Percentiles rank a stretch among this genome's conserved stretches.
Conservation (phyloP, 2,797 vertebrate genomes). For the Cossypha heuglini region DNA sequence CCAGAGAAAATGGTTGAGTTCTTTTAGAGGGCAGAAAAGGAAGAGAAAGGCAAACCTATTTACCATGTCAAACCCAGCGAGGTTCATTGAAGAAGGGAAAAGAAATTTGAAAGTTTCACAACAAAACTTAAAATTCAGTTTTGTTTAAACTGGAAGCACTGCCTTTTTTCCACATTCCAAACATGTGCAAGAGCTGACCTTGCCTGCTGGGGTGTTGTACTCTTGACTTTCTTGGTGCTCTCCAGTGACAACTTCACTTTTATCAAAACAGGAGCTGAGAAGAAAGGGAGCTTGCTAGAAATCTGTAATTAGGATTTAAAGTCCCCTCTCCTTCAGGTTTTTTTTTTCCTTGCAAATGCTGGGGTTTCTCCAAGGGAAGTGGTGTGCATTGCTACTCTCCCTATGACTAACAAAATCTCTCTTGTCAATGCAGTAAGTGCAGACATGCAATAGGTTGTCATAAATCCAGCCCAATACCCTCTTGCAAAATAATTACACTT, state of each 20-base stretch:
- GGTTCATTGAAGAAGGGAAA: background rate
- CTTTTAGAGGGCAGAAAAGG: background rate
- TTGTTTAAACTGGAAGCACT: background rate
- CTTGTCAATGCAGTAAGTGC: background rate
- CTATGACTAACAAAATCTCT: background rate
- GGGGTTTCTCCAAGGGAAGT: background rate
- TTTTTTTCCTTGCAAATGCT: background rate
- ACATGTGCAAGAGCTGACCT: fast-evolving
- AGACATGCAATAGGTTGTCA: background rate
- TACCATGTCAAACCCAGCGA: fast-evolving
- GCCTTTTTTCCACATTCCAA: background rate
- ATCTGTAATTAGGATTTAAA: background rate
- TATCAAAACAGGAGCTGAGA: background rate
- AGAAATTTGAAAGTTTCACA: background rate
- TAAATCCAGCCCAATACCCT: conserved; percentile 26
- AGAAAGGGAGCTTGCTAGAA: background rate
- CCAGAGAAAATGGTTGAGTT: background rate
- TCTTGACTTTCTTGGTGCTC: background rate
- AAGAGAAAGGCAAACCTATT: background rate
- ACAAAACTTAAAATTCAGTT: background rate
- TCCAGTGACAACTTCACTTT: background rate
- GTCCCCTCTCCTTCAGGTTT: background rate
- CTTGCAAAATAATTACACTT: conserved; percentile 66
- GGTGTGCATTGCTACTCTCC: background rate
- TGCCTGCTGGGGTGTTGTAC: background rate